These are phyloP conservation scores for Microtus ochrogaster DNA, from an alignment of 2,113 vertebrate genomes.

Conservation along the genomic window DNA sequence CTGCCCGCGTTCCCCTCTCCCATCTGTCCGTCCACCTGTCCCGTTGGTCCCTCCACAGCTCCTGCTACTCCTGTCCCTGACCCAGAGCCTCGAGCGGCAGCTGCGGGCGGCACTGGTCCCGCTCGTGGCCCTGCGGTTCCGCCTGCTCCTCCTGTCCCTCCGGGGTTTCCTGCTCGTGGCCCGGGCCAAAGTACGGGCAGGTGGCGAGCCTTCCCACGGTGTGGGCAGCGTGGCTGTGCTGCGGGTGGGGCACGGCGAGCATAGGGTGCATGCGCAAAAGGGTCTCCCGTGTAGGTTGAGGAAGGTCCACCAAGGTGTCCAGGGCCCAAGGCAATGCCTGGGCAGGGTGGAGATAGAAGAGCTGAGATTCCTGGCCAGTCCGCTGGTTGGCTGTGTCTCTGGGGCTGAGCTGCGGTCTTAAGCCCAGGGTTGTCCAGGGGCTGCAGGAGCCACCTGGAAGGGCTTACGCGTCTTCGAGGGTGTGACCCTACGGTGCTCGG, in stretches of 20 bases:
- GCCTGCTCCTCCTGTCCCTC: slow-evolving; percentile 87
- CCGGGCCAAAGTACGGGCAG: slow-evolving; percentile 86
- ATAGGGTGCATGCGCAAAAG: slow-evolving; percentile 20
- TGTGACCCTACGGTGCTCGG: neutral
- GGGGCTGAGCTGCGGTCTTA: neutral
- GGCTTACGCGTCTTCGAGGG: neutral
- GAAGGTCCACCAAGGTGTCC: neutral
- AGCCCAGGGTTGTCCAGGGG: neutral
- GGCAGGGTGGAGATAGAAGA: neutral
- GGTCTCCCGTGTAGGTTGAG: neutral
- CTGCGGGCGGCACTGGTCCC: slow-evolving; percentile 87
- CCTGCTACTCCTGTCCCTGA: slow-evolving; percentile 92
- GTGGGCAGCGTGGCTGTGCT: neutral
- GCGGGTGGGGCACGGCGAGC: neutral
- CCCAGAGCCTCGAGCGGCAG: slow-evolving; percentile 92
- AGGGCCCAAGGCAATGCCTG: neutral
- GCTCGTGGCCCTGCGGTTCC: slow-evolving; percentile 88
- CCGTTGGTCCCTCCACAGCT: slow-evolving; percentile 80
- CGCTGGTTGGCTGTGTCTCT: neutral
- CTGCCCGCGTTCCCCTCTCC: slow-evolving; percentile 53
- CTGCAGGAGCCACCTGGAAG: neutral
- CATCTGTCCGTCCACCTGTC: slow-evolving; percentile 73
- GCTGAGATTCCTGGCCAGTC: neutral
- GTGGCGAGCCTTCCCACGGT: slow-evolving; percentile 43
- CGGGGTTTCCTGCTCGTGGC: slow-evolving; percentile 84